Conservation (phyloP, 2,113 vertebrate genomes). For the Meriones unguiculatus region DNA sequence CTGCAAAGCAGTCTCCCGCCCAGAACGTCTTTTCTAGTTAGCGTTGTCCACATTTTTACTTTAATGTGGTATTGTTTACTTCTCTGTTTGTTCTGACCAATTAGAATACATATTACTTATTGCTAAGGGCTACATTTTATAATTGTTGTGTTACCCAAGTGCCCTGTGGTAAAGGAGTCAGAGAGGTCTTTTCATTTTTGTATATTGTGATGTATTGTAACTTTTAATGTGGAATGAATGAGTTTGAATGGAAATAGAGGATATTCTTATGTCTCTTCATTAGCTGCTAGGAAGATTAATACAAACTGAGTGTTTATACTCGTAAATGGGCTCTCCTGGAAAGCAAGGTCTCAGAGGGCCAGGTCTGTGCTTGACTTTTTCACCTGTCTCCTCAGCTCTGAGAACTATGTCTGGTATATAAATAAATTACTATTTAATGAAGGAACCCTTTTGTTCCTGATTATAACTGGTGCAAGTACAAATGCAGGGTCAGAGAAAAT, state of each 20-base stretch:
- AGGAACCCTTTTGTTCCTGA: background rate
- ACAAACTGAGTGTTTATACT: background rate
- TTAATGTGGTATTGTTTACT: conserved; percentile 42
- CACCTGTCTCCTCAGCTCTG: background rate
- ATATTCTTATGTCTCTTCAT: background rate
- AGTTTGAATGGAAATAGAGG: conserved; percentile 25
- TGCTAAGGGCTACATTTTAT: conserved; percentile 9
- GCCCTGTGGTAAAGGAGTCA: conserved; percentile 1
- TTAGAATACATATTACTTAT: conserved; percentile 8
- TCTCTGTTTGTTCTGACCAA: conserved; percentile 13
- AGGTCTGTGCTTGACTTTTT: background rate
- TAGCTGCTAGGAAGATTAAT: background rate
- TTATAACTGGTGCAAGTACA: background rate
- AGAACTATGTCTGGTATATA: background rate
- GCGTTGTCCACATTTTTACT: conserved; percentile 50
- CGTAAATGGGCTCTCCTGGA: background rate
- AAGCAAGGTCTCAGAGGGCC: background rate
- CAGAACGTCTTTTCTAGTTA: conserved; percentile 18
- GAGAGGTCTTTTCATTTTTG: conserved; percentile 25
- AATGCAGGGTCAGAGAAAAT: background rate
- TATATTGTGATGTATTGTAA: conserved; percentile 10
- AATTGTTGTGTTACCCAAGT: background rate
- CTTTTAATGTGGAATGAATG: background rate
- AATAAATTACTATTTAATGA: conserved; percentile 35
- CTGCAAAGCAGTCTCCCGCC: background rate